Percentiles rank a stretch among this genome's conserved stretches.
These are phyloP conservation scores for Holothuria scabra DNA, from an alignment of 53 echinoderm and acorn worm species.

Conservation along the genomic window DNA sequence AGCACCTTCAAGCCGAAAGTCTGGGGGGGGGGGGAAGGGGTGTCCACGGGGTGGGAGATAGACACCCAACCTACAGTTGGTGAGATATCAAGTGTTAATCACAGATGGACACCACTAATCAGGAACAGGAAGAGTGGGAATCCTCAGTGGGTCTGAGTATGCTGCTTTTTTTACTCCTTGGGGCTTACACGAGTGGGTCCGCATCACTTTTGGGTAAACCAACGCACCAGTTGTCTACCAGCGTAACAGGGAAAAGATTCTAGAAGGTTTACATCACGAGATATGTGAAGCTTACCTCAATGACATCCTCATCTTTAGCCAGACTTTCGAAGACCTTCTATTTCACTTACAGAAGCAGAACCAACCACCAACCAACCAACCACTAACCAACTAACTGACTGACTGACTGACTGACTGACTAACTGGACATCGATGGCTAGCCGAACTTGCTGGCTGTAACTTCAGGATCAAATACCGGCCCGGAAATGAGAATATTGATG, in stretches of 20 bases:
- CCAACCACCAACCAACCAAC: too few species aligned
- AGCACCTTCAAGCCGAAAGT: too few species aligned
- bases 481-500: conserved; percentile 48
- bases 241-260: conserved; percentile 52
- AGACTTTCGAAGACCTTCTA: conserved; percentile 54
- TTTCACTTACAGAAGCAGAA: conserved; percentile 32
- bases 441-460: conserved; percentile 59
- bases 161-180: conserved; percentile 58
- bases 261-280: conserved; percentile 28
- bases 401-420: too few species aligned
- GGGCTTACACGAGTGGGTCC: conserved; percentile 59
- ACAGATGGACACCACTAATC: too few species aligned
- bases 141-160: too few species aligned
- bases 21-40: too few species aligned
- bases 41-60: too few species aligned
- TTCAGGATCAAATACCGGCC: conserved; percentile 63
- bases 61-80: too few species aligned
- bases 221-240: conserved; percentile 67
- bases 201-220: conserved; percentile 64
- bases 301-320: conserved; percentile 57
- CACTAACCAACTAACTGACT: too few species aligned
- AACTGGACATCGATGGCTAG: conserved; percentile 69
- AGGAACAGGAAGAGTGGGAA: too few species aligned
- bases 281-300: conserved; percentile 46
- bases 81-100: too few species aligned